Conservation (phyloP, 2,113 vertebrate species). For the Pitta sordida region DNA sequence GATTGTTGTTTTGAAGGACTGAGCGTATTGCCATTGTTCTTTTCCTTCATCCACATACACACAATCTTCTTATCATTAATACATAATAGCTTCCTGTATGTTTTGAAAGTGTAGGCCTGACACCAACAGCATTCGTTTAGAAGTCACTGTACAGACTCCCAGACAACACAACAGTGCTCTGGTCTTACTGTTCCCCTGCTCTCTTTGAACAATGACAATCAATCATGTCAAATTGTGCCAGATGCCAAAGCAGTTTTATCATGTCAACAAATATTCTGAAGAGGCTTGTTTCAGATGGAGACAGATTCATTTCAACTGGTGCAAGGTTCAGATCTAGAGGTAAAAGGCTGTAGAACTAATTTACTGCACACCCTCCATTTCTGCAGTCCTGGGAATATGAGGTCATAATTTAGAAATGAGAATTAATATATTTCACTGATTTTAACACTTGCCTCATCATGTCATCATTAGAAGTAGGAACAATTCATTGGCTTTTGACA, state of each 20-base stretch:
- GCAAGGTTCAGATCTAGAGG: background rate
- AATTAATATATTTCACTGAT: background rate
- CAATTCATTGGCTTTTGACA: background rate
- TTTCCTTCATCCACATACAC: background rate
- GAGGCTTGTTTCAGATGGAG: background rate
- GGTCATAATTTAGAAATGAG: background rate
- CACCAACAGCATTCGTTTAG: background rate
- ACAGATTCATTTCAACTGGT: background rate
- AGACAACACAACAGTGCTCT: background rate
- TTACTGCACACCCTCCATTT: background rate
- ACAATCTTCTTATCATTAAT: background rate
- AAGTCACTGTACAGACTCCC: background rate
- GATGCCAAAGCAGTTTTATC: background rate
- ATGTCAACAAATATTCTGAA: conserved; percentile 15
- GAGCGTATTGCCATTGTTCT: background rate
- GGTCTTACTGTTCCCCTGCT: background rate
- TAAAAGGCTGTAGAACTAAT: background rate
- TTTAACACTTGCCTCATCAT: conserved; percentile 12
- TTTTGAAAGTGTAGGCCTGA: background rate
- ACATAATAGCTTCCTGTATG: background rate
- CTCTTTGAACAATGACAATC: background rate
- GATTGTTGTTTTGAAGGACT: background rate
- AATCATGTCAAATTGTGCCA: conserved; percentile 20
- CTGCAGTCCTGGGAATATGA: background rate
- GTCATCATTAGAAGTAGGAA: background rate